Evolutionary conservation across 2,888 invertebrate genomes (phyloP).

Genomic region (Geotrupes spiniger): DNA sequence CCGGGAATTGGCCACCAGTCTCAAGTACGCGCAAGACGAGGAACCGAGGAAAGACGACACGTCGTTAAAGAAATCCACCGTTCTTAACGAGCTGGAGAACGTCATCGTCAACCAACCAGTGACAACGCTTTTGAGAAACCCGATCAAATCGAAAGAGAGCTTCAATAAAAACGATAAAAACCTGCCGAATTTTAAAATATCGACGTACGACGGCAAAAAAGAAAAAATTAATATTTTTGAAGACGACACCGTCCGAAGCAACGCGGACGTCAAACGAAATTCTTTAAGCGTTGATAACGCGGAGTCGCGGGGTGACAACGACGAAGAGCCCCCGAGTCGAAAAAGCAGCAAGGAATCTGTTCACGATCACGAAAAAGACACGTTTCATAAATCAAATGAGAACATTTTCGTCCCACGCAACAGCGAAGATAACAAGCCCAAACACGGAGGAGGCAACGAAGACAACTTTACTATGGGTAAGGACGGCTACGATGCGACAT

Average conservation of each 20-base stretch:
- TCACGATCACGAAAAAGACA: constrained; percentile 15
- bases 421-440: too few relatives aligned
- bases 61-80: constrained; percentile 26
- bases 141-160: constrained; percentile 7
- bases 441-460: not conserved
- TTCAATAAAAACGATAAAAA: constrained; percentile 29
- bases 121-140: not conserved
- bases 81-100: constrained; percentile 35
- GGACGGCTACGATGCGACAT: constrained; percentile 30
- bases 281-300: constrained; percentile 25
- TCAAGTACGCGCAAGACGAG: constrained; percentile 41
- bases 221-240: constrained; percentile 49
- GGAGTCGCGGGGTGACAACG: constrained; percentile 3
- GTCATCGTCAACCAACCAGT: constrained; percentile 27
- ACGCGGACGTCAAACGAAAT: constrained; percentile 31
- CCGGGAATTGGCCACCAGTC: constrained; percentile 48
- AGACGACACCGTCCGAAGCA: constrained; percentile 49
- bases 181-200: constrained; percentile 50
- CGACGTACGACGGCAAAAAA: constrained; percentile 47
- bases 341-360: too few relatives aligned
- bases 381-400: too few relatives aligned
- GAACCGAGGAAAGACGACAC: constrained; percentile 22
- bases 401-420: too few relatives aligned
- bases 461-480: constrained; percentile 11
- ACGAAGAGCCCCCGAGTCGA: constrained; percentile 1